Base-by-base conservation (phyloP, 2,113 vertebrate species). In the Upupa epops region DNA sequence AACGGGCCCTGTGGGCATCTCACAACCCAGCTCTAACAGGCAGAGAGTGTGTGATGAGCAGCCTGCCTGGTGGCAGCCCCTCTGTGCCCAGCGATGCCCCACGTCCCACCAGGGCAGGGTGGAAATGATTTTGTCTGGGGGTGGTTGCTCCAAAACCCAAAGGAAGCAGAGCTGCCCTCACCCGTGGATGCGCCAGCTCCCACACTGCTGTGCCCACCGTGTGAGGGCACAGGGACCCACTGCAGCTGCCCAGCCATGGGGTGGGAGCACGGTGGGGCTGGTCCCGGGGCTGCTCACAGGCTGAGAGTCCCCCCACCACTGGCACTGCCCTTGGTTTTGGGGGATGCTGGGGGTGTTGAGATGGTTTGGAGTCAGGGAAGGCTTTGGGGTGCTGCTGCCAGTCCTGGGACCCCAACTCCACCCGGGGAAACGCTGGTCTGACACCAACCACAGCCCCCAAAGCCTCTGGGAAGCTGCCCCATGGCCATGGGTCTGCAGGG, bases 221-320 rank as follows among this genome's bases (percentile, higher is more conserved):
- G n/a, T 2, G 1, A 2, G 1, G n/a, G 17, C 37, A 60, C 46
- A 1, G 0, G 55, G 48, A 54, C 21, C 28, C n/a, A n/a, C n/a
- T n/a, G n/a, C n/a, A 36, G 45, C 34, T 18, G 0, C 34, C 20
- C 29, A 58, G 24, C 32, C 3, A 8, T 25, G 46, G 69, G 37
- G 37, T 24, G 48, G 66, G 55, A 2, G 64, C 5, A 12, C 34
- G 13, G 26, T 36, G 34, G 58, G 34, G 24, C 13, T 36, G 32
- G 9, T 36, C 58, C 58, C 17, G 36, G 1, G 40, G 37, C 17
- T 17, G 2, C 56, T 26, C 58, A 8, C 48, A 36, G 26, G 42
- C 51, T 29, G 51, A 9, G 32, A 34, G n/a, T n/a, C n/a, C n/a
- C 31, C 36, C 17, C 61, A 5, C 1, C 2, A 1, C 28, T 48